These are phyloP conservation scores for Drosophila sulfurigaster DNA, from an alignment of 1,140 invertebrate genomes.

Conservation along the genomic window DNA sequence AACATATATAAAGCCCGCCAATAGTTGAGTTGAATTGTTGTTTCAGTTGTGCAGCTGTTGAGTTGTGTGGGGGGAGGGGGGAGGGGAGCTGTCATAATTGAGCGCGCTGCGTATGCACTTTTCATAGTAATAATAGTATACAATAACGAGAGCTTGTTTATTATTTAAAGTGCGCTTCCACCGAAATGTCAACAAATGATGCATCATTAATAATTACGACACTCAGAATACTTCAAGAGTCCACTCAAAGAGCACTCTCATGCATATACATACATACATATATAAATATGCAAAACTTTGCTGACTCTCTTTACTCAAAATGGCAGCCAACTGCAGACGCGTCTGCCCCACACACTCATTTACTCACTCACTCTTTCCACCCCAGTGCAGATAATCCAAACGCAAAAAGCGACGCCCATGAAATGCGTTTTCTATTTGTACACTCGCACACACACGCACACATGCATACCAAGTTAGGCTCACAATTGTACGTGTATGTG, in stretches of 20 bases:
- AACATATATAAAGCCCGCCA: constrained; percentile 19
- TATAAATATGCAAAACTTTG: background rate
- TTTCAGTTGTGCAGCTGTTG: constrained; percentile 44
- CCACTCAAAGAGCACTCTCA: background rate
- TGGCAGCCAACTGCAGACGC: constrained; percentile 16
- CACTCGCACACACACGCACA: constrained; percentile 38
- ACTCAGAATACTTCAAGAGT: background rate
- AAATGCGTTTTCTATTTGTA: constrained; percentile 55
- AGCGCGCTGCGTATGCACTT: constrained; percentile 41
- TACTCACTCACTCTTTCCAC: background rate
- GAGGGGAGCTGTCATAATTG: constrained; percentile 21
- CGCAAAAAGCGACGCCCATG: constrained; percentile 26
- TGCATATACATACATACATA: background rate
- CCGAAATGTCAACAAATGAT: constrained; percentile 26
- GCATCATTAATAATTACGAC: constrained; percentile 19
- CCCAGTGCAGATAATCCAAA: constrained; percentile 10
- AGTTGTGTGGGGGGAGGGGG: background rate
- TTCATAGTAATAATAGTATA: constrained; percentile 8
- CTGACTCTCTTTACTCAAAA: constrained; percentile 9
- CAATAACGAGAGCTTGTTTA: constrained; percentile 17
- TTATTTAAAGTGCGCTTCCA: constrained; percentile 1
- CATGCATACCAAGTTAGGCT: background rate
- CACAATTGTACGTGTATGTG: background rate
- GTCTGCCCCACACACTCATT: background rate
- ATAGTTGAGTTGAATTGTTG: constrained; percentile 38